Evolutionary conservation across 2,888 invertebrate genomes (phyloP), one percentile per base, ranked within the genome.

Genomic region (Drosophila ezoana): DNA sequence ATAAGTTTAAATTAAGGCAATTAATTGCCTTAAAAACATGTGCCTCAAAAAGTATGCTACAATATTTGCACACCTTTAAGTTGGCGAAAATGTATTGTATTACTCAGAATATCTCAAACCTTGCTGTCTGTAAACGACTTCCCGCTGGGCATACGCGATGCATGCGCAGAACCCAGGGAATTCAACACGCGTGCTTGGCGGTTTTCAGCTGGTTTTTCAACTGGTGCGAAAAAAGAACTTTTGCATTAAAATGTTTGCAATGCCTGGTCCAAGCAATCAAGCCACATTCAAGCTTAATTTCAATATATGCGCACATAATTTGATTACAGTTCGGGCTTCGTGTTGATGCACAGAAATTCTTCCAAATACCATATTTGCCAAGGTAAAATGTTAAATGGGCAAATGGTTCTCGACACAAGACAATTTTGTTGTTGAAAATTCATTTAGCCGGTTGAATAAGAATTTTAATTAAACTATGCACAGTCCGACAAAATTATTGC

Each of bases 401-500:
- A 59, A 63, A 54, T 41, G 58, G 51, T 58, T 37, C 8, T 43
- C 56, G 47, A 49, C 64, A 60, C 48, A 74, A 70, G 60, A 60
- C 53, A 70, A 33, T 47, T 52, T 54, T 47, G 23, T 41, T 62
- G 49, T 32, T 33, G 41, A 16, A 64, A 74, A 67, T 69, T 40
- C 61, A 73, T 68, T 76, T 62, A 33, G 43, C 40, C 64, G 64
- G 64, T 52, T 79, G 81, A 68, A 79, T 66, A 54, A 67, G 72
- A 72, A 83, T 87, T 84, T 86, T 81, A 83, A 87, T 83, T 83
- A 84, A 87, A 79, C 79, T 61, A 68, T 72, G 54, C 61, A 66
- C 33, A 65, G 59, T 11, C 52, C 33, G 37, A 61, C 57, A 66
- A 78, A 83, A 83, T 80, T 70, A 86, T 81, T 65, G 84, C 76